These are phyloP conservation scores for Cochlearius cochlearius DNA, from an alignment of 2,113 vertebrate genomes.

Conservation along the genomic window DNA sequence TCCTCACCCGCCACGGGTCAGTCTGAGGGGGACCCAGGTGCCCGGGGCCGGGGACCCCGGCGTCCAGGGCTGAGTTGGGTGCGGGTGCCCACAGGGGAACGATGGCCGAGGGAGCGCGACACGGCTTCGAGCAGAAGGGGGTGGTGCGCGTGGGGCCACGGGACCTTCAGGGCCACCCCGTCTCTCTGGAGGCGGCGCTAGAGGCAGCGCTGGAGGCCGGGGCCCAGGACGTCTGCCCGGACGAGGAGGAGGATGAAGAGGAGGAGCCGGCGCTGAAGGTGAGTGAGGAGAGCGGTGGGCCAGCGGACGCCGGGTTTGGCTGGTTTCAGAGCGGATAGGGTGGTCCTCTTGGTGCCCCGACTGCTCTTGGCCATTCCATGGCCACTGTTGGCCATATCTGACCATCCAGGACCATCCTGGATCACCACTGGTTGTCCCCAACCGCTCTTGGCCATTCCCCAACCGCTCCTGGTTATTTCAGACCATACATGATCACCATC, in stretches of 20 bases:
- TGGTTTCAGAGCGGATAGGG: not conserved
- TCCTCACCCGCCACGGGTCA: not conserved
- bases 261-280: not conserved
- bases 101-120: not conserved
- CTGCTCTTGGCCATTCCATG: not conserved
- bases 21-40: not conserved
- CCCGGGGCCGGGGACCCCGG: not conserved
- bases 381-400: not conserved
- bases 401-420: not conserved
- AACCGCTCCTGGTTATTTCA: not conserved
- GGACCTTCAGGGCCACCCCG: not conserved
- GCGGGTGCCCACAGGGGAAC: not conserved
- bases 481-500: not conserved
- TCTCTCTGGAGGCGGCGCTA: not conserved
- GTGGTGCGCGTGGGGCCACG: not conserved
- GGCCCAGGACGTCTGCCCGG: not conserved
- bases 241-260: not conserved
- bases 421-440: rapidly evolving
- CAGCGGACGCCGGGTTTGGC: rapidly evolving
- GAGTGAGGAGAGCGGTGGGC: not conserved
- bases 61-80: rapidly evolving
- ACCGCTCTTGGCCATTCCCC: not conserved
- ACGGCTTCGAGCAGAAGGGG: not conserved
- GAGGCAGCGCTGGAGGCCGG: not conserved
- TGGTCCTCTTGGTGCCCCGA: not conserved